Evolutionary conservation across 2,888 invertebrate species (phyloP).

Genomic region (Spodoptera littoralis): DNA sequence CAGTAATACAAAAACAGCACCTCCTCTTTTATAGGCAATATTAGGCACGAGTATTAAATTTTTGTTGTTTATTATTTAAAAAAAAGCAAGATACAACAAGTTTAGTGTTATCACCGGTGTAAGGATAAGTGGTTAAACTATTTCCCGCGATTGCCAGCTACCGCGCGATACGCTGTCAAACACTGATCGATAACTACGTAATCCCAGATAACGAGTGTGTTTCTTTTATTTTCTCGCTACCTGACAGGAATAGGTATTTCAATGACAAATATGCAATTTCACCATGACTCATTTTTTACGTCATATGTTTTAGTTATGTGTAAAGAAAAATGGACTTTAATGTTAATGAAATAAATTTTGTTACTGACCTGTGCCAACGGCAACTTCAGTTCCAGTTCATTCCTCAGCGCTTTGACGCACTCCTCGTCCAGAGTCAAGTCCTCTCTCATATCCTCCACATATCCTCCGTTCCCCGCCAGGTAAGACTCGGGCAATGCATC

Average conservation of each 20-base stretch:
- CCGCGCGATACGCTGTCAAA: slow-evolving; percentile 18
- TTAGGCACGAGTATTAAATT: background rate
- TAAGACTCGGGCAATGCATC: slow-evolving; percentile 74
- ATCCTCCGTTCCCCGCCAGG: slow-evolving; percentile 86
- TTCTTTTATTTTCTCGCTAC: background rate
- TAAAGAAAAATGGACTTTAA: too few relatives aligned
- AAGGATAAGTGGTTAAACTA: slow-evolving; percentile 10
- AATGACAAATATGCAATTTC: too few relatives aligned
- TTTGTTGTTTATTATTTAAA: too few relatives aligned
- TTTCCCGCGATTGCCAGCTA: slow-evolving; percentile 18
- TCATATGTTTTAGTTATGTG: too few relatives aligned
- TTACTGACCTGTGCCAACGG: slow-evolving; percentile 90
- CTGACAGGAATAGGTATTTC: background rate
- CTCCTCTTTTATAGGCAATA: background rate
- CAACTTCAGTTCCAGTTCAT: slow-evolving; percentile 91
- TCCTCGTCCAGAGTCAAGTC: slow-evolving; percentile 91
- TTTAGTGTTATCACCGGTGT: slow-evolving; percentile 1
- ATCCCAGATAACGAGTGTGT: slow-evolving; percentile 29
- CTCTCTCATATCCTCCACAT: slow-evolving; percentile 86
- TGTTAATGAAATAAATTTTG: too few relatives aligned
- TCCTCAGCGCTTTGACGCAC: slow-evolving; percentile 91
- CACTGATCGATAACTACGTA: slow-evolving; percentile 26
- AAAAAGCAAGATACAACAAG: slow-evolving; percentile 3
- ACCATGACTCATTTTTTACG: too few relatives aligned
- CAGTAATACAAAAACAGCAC: background rate